Conservation (phyloP, 2,888 invertebrate genomes). For the Spialia ferax region DNA sequence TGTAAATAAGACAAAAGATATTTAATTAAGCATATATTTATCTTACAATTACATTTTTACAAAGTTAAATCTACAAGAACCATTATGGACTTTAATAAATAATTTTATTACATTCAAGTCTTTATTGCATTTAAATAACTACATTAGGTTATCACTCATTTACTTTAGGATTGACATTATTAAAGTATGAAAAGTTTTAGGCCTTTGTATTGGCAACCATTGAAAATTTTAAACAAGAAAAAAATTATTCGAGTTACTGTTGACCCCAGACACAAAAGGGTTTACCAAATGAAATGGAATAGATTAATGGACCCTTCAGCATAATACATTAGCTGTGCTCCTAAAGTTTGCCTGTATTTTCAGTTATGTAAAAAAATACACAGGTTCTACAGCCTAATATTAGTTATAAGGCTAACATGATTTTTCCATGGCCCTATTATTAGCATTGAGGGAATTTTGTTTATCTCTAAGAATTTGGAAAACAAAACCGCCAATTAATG, state of each 20-base stretch:
- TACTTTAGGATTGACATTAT: not conserved
- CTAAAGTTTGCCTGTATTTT: too few relatives aligned
- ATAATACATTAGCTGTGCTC: too few relatives aligned
- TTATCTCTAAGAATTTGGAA: too few relatives aligned
- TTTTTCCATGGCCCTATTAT: too few relatives aligned
- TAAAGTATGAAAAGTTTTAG: not conserved
- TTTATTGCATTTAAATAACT: conserved; percentile 1
- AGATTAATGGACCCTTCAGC: too few relatives aligned
- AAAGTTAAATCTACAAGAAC: conserved; percentile 33
- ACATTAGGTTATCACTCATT: conserved; percentile 30
- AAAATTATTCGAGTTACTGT: not conserved
- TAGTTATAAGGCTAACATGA: too few relatives aligned
- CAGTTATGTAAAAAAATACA: too few relatives aligned
- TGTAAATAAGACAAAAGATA: too few relatives aligned
- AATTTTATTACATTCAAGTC: conserved; percentile 1
- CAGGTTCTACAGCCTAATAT: too few relatives aligned
- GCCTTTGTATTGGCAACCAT: not conserved
- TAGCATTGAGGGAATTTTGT: too few relatives aligned
- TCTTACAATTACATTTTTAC: conserved; percentile 29
- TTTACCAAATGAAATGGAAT: too few relatives aligned
- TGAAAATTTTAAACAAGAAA: not conserved
- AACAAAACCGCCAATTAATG: too few relatives aligned
- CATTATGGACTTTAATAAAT: conserved; percentile 31
- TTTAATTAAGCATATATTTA: conserved; percentile 26
- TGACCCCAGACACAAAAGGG: not conserved